Evolutionary conservation across 1,140 invertebrate species (phyloP), one percentile per base, ranked within the genome.

Genomic region (Trypoxylus dichotomus): DNA sequence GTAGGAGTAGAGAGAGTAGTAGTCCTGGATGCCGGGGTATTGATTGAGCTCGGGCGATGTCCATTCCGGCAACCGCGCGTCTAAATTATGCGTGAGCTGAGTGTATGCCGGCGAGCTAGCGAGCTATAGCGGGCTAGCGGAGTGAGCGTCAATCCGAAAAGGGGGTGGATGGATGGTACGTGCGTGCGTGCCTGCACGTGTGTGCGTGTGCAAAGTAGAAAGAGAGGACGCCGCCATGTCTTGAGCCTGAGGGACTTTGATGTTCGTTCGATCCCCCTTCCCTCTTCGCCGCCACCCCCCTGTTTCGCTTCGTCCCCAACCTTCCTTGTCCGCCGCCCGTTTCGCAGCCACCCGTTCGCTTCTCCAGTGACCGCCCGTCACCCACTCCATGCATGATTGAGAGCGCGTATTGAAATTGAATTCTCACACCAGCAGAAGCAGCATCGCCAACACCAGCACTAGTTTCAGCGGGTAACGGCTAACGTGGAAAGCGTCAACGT

Each of bases 351-450:
- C 77, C 43, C 75, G 21, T 73, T 27, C 75, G 32, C 75, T 37
- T 74, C 72, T 74, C 79, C 75, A 32, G 58, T 74, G 60, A 79
- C 76, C 76, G 37, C 80, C 43, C 76, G 13, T 77, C 79, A 75
- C 77, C 79, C 79, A 81, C 79, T 82, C 84, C 83, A 85, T 85
- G 83, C 83, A 85, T 84, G 84, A 85, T 84, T 84, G 84, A 85
- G 83, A 83, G 84, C 83, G 81, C 80, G 84, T 84, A 85, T 84
- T 85, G 84, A 85, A 85, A 85, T 85, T 85, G 84, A 85, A 85
- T 85, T 85, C 83, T 82, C 72, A 24, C 79, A 83, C 81, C 76
- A 19, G 13, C 47, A n/a, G n/a, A n/a, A 54, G 15, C 29, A 68
- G 86, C 87, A 73, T 82, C 90, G 1, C 43, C 19, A 54, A 3